Base-by-base conservation (phyloP, 2,888 invertebrate species). In the Eristalis pertinax region DNA sequence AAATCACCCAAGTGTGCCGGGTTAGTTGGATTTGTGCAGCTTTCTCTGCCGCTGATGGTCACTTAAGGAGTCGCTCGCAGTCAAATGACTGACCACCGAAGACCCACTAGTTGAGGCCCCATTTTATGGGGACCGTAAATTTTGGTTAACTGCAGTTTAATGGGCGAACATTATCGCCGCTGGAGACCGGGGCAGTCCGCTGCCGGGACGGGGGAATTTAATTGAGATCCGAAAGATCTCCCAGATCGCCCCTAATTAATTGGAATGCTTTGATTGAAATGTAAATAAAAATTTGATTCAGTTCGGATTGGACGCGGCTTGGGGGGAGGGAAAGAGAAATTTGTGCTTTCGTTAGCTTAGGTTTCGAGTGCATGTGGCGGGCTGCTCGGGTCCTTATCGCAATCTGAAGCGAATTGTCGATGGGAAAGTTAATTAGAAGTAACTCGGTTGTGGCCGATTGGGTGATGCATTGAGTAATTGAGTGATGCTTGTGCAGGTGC, bases 71-170 rank as follows among this genome's bases (percentile, higher is more conserved):
- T 19, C 50, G 4, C 43, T 7, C 1, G 4, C 15, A 1, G 4
- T 1, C 7, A 24, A 8, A 26, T 11, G 5, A 60, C 4, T 11
- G 22, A 11, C 24, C 22, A 11, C 24, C 13, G 26, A 19, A 19
- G 64, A 74, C 64, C 56, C 64, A 67, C 60, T 32, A 67, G 58
- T 41, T 50, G 43, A 65, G n/a, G 60, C 38, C 64, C 56, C 11
- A 56, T 67, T 67, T 78, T 65, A 78, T 70, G 78, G 64, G 38
- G 56, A 32, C 69, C 56, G 70, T 70, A 72, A 78, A 78, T 78
- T 65, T 65, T 38, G 64, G 63, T 78, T 70, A 78, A 72, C 64
- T 78, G 70, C 78, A 24, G 3, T 70, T 72, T 78, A 72, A 78
- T 78, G 70, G 78, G 64, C 63, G 58, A 65, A 35, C 70, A 78